A percentile compares a stretch with the other conserved stretches of the same genome.
Conservation (phyloP, 2,113 vertebrate species). For the Corythornis vintsioides region DNA sequence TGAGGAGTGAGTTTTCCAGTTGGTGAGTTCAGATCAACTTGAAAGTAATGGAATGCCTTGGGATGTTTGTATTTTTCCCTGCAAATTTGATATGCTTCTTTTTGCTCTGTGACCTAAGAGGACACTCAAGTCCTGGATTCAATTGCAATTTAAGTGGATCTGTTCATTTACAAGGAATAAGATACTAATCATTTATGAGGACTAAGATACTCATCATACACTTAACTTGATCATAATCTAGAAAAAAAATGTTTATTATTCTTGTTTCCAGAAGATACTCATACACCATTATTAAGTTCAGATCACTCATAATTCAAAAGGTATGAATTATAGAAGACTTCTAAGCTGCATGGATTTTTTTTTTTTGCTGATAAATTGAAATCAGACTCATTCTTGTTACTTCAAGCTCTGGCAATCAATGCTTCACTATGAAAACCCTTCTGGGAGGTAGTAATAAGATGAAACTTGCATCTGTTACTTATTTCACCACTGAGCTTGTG, state of each 20-base stretch:
- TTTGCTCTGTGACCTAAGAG: background rate
- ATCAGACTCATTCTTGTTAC: background rate
- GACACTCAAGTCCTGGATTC: background rate
- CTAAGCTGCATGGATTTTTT: background rate
- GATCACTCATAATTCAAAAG: background rate
- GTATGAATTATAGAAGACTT: background rate
- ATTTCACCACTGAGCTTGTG: background rate
- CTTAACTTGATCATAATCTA: background rate
- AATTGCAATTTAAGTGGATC: background rate
- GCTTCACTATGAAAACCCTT: background rate
- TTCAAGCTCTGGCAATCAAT: background rate
- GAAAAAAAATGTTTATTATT: too few relatives aligned
- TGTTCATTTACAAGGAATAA: background rate
- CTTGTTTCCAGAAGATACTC: background rate
- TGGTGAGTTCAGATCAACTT: background rate
- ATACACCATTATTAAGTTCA: background rate
- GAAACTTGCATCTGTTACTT: background rate
- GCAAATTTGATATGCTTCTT: background rate
- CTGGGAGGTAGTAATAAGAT: background rate
- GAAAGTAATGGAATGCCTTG: background rate
- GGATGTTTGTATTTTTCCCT: background rate
- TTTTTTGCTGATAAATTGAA: background rate
- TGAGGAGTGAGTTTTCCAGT: background rate
- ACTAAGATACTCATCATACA: background rate
- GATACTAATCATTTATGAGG: background rate